These are phyloP conservation scores for Mus minutoides DNA, from an alignment of 2,797 vertebrate genomes.

Conservation along the genomic window DNA sequence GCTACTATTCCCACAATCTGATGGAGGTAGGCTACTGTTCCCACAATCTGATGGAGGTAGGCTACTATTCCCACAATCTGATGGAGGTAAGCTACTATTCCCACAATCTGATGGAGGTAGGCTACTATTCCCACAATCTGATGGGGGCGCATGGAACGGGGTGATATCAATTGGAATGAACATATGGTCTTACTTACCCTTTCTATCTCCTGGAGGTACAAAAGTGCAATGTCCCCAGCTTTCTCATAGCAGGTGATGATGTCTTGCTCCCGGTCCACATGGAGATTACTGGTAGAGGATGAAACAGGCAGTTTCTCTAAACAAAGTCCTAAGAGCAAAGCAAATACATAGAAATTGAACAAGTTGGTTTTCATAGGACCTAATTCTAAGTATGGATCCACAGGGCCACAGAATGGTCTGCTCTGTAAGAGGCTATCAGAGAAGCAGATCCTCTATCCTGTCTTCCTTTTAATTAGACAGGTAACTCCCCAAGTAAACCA, in stretches of 20 bases:
- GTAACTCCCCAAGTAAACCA: neutral
- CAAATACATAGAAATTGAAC: constrained; percentile 4
- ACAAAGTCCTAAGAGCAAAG: constrained; percentile 90
- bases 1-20: neutral
- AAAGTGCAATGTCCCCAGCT: constrained; percentile 97
- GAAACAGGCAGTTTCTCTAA: constrained; percentile 91
- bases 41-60: neutral
- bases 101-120: neutral
- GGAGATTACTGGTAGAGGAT: constrained; percentile 92
- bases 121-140: neutral
- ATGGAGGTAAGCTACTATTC: neutral
- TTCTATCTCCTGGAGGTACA: constrained; percentile 98
- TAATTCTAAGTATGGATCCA: neutral
- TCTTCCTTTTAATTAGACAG: neutral
- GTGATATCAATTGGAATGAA: neutral
- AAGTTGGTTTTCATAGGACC: neutral
- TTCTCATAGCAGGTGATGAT: constrained; percentile 98
- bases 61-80: neutral
- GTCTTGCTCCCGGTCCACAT: constrained; percentile 93
- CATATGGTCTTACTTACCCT: constrained; percentile 88
- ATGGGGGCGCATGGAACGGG: neutral
- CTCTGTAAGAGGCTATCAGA: neutral
- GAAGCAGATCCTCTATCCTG: neutral
- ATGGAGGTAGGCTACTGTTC: neutral
- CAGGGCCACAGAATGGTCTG: neutral